These are phyloP conservation scores for Neogale vison DNA, from an alignment of 2,113 vertebrate genomes.

Conservation along the genomic window DNA sequence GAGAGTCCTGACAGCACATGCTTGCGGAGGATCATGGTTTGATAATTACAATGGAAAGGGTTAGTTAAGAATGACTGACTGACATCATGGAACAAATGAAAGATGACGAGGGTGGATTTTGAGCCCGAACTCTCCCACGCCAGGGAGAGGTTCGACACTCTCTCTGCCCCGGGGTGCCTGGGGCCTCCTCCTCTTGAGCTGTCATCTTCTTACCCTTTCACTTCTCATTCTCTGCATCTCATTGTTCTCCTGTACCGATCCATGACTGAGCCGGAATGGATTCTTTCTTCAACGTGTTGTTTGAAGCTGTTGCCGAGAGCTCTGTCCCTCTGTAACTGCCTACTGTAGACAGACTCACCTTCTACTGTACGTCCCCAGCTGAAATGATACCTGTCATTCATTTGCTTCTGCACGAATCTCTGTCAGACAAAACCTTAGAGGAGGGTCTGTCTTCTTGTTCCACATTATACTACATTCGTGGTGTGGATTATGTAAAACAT, in stretches of 20 bases:
- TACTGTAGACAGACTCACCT: neutral
- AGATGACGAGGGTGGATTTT: neutral
- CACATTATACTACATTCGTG: neutral
- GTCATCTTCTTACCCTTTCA: neutral
- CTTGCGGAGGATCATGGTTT: neutral
- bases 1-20: neutral
- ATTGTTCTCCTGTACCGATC: neutral
- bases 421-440: neutral
- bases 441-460: neutral
- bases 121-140: neutral
- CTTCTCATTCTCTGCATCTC: neutral
- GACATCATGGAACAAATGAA: neutral
- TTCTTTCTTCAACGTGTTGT: neutral
- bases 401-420: conserved; percentile 14
- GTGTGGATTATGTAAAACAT: conserved; percentile 5
- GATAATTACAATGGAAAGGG: neutral
- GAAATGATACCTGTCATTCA: neutral
- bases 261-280: neutral
- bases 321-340: neutral
- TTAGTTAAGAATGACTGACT: neutral
- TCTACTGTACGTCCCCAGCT: neutral
- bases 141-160: neutral
- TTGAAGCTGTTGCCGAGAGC: neutral
- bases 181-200: neutral
- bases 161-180: neutral